Conservation (phyloP, 2,888 invertebrate species). For the Pseudococcus longispinus region DNA sequence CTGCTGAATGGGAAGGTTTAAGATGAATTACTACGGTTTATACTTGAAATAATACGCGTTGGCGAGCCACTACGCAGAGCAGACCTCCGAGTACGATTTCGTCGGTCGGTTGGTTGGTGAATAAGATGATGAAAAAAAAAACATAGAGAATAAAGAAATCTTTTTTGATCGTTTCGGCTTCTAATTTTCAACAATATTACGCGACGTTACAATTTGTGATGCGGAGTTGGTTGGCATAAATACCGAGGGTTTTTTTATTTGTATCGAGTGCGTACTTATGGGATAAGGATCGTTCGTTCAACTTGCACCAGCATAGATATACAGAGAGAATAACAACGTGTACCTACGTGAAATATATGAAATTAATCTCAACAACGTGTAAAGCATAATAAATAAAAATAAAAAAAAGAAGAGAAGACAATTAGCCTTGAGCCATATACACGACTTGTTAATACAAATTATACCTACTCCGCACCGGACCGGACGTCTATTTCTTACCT, state of each 20-base stretch:
- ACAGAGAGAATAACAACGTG: neutral
- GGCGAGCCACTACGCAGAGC: neutral
- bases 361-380: slow-evolving; percentile 46
- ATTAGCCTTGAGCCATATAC: slow-evolving; percentile 46
- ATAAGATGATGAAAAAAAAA: neutral
- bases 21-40: slow-evolving; percentile 45
- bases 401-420: slow-evolving; percentile 30
- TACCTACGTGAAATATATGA: slow-evolving; percentile 45
- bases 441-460: slow-evolving; percentile 46
- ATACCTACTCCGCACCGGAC: slow-evolving; percentile 34
- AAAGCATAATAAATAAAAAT: slow-evolving; percentile 38
- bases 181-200: slow-evolving; percentile 44
- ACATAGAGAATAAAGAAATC: neutral
- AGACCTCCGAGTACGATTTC: slow-evolving; percentile 23
- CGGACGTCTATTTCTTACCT: slow-evolving; percentile 36
- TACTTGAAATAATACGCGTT: slow-evolving; percentile 31
- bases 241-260: slow-evolving; percentile 21
- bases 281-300: slow-evolving; percentile 22
- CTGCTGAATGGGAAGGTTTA: slow-evolving; percentile 7
- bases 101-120: neutral
- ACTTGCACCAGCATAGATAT: neutral
- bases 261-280: neutral
- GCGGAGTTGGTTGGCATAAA: slow-evolving; percentile 15
- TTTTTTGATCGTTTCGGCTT: slow-evolving; percentile 30
- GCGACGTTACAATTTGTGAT: neutral